A percentile compares a stretch with the other conserved stretches of the same genome.
Conservation (phyloP, 2,888 invertebrate genomes). For the Agriopis aurantiaria region DNA sequence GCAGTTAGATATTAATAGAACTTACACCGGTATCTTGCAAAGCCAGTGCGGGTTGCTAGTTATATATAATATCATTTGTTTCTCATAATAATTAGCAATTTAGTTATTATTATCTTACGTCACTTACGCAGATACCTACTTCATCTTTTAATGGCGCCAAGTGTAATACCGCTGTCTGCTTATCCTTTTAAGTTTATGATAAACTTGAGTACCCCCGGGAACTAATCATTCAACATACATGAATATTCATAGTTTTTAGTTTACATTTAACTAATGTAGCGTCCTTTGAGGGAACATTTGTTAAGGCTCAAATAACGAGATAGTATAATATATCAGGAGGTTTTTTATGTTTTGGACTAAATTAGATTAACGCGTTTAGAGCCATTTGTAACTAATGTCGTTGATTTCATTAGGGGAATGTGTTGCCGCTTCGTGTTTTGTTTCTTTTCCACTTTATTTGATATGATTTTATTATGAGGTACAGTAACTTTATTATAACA, state of each 20-base stretch:
- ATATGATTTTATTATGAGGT: not conserved
- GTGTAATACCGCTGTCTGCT: slow-evolving; percentile 44
- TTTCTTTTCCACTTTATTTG: slow-evolving; percentile 38
- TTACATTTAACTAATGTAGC: slow-evolving; percentile 65
- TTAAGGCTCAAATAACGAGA: slow-evolving; percentile 58
- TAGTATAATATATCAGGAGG: slow-evolving; percentile 52
- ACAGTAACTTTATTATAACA: no score
- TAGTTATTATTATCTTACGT: slow-evolving; percentile 31
- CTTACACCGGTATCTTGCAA: no score
- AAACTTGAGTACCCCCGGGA: slow-evolving; percentile 59
- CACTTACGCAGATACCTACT: slow-evolving; percentile 46
- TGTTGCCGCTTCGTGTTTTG: slow-evolving; percentile 57
- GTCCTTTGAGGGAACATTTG: slow-evolving; percentile 63
- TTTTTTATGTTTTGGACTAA: slow-evolving; percentile 56
- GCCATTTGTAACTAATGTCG: slow-evolving; percentile 69
- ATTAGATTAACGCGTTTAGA: slow-evolving; percentile 73
- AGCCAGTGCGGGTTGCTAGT: no score
- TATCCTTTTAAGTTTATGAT: slow-evolving; percentile 50
- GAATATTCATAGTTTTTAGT: slow-evolving; percentile 69
- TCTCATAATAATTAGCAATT: no score
- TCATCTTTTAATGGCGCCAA: slow-evolving; percentile 57
- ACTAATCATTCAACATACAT: slow-evolving; percentile 64
- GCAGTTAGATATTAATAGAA: no score
- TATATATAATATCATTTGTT: no score
- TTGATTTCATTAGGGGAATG: slow-evolving; percentile 73